Percentiles rank a stretch among this genome's conserved stretches.
Evolutionary conservation across 1,140 invertebrate species (phyloP).

Genomic region (Chironomus tepperi): DNA sequence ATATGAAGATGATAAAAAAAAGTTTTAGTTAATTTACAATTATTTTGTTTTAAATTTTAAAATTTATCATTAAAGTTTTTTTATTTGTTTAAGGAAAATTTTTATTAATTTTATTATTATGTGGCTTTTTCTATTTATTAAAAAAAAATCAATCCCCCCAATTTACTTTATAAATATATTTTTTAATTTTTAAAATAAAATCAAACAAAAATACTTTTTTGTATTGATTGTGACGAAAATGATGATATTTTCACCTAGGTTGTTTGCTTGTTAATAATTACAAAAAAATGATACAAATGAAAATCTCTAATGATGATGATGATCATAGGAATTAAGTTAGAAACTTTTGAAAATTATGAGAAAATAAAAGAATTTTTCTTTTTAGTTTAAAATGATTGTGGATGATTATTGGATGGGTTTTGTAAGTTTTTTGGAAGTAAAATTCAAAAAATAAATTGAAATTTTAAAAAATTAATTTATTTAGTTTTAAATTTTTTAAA

Average conservation of each 20-base stretch:
- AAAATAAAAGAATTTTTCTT: not conserved
- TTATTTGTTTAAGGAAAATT: not conserved
- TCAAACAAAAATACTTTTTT: not conserved
- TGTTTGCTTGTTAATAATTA: constrained; percentile 9
- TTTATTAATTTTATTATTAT: constrained; percentile 8
- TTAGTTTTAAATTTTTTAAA: too few relatives aligned
- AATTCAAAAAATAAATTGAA: too few relatives aligned
- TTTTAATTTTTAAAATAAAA: not conserved
- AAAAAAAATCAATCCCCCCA: not conserved
- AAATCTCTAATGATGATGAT: too few relatives aligned
- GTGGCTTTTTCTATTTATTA: constrained; percentile 8
- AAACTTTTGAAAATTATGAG: not conserved
- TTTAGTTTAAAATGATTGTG: constrained; percentile 3
- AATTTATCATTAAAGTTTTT: not conserved
- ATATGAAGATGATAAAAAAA: not conserved
- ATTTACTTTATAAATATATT: too few relatives aligned
- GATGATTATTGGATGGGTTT: not conserved
- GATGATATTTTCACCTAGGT: not conserved
- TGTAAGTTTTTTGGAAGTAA: too few relatives aligned
- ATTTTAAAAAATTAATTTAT: too few relatives aligned
- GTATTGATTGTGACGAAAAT: not conserved
- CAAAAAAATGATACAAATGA: too few relatives aligned
- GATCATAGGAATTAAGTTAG: not conserved
- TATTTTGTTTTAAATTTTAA: too few relatives aligned
- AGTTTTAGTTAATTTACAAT: not conserved